Base-by-base conservation (phyloP, 2,888 invertebrate genomes). In the Dysmachus trigonus region DNA sequence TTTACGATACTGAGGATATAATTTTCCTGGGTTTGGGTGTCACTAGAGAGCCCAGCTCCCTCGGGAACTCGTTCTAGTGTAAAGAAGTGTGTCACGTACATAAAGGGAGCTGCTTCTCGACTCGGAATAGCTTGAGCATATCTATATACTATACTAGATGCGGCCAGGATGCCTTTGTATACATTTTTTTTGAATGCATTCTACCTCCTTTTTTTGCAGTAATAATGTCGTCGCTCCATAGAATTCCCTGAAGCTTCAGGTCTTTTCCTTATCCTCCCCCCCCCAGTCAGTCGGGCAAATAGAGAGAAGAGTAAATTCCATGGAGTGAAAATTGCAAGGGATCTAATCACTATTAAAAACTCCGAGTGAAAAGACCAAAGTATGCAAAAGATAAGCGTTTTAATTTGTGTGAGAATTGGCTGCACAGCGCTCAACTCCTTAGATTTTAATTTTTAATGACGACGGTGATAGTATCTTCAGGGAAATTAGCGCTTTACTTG, bases 351-450 rank as follows among this genome's bases (percentile, higher is more conserved):
- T 77, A 77, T 77, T 77, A 33, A 47, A 47, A 77, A 77, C 77
- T 27, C 27, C n/a, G 27, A 62, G 62, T 77, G 35, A 77, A 77
- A 76, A 77, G 47, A 35, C 47, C 47, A 41, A 77, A 47, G 51
- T 77, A 77, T 77, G 77, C 77, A 47, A 47, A 77, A 77, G 77
- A 77, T 77, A 77, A 77, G 77, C 41, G 47, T 77, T 77, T 77
- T 77, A 77, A 77, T 77, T 77, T 77, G 41, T 77, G 41, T 77
- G 77, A 18, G 47, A 76, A 77, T 77, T 77, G 77, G 77, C 77
- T 77, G 27, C 77, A 47, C 15, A 22, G 51, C 35, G 47, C 47
- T 77, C 41, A 47, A 15, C 41, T 15, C 27, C 47, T 77, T 27
- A 38, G 22, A 30, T 31, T 27, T 47, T 77, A 77, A 77, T 77